Evolutionary conservation across 1,140 invertebrate species (phyloP).

Genomic region (Trichogramma pretiosum): DNA sequence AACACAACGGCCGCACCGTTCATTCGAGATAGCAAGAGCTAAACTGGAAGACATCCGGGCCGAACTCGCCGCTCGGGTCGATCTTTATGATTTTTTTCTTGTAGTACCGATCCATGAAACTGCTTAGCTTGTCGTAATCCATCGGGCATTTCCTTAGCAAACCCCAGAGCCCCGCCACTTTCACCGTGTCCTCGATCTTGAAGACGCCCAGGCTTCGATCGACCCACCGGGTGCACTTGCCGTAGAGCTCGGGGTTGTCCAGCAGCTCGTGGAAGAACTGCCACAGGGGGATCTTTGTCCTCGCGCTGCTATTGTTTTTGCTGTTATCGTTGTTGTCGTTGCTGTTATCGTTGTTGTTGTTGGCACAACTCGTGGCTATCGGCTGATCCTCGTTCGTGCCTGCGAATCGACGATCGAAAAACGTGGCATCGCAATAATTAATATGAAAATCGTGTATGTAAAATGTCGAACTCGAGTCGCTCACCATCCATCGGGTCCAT

Average conservation of each 20-base stretch:
- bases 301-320: conserved; percentile 22
- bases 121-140: conserved; percentile 98
- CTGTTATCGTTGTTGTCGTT: too few species aligned
- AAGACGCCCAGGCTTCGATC: conserved; percentile 91
- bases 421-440: neutral
- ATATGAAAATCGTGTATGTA: neutral
- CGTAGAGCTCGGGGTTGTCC: conserved; percentile 73
- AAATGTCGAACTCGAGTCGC: too few species aligned
- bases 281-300: conserved; percentile 88
- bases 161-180: conserved; percentile 93
- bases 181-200: conserved; percentile 97
- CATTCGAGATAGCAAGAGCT: too few species aligned
- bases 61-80: conserved; percentile 95
- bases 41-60: conserved; percentile 98
- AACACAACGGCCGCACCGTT: too few species aligned
- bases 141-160: conserved; percentile 95
- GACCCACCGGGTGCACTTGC: conserved; percentile 92
- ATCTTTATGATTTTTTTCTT: conserved; percentile 99
- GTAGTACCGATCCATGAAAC: conserved; percentile 98
- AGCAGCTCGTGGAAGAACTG: conserved; percentile 97
- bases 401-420: conserved; percentile 27
- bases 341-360: neutral
- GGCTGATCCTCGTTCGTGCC: conserved; percentile 57
- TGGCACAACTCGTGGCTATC: conserved; percentile 15
- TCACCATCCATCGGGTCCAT: too few species aligned